phyloP scores from a whole-genome alignment of 1,140 invertebrate species.

The Rhizoglyphus robini region DNA sequence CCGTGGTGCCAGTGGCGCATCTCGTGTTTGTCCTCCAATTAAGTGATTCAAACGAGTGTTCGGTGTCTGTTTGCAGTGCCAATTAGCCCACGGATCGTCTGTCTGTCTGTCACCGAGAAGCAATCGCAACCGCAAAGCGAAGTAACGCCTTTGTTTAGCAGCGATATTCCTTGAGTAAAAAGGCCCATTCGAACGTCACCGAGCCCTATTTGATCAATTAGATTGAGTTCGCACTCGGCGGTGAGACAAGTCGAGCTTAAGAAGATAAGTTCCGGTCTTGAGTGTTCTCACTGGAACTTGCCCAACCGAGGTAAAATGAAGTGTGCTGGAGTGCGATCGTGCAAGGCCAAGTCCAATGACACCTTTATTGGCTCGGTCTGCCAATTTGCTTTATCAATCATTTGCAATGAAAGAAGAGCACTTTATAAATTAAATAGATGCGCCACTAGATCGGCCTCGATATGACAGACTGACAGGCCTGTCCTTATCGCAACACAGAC shows the following conservation, averaged over 20 bases:
- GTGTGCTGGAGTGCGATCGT: too few relatives aligned
- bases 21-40: neutral
- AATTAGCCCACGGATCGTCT: neutral
- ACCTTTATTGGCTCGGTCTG: slow-evolving; percentile 5
- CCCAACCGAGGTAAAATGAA: too few relatives aligned
- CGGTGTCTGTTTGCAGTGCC: neutral
- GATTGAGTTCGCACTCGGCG: neutral
- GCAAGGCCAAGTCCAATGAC: slow-evolving; percentile 7
- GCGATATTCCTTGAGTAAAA: too few relatives aligned
- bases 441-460: slow-evolving; percentile 4
- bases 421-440: slow-evolving; percentile 12
- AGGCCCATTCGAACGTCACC: too few relatives aligned
- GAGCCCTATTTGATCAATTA: too few relatives aligned
- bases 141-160: too few relatives aligned
- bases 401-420: neutral
- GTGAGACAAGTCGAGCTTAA: too few relatives aligned
- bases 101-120: neutral
- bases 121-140: neutral
- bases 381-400: slow-evolving; percentile 15
- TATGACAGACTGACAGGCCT: slow-evolving; percentile 10
- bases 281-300: neutral
- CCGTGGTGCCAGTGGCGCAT: too few relatives aligned
- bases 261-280: neutral
- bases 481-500: neutral
- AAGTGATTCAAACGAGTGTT: neutral